These are phyloP conservation scores for Hormiphora californensis DNA, from an alignment of 37 sponge, comb jelly and placozoan species.

Conservation along the genomic window DNA sequence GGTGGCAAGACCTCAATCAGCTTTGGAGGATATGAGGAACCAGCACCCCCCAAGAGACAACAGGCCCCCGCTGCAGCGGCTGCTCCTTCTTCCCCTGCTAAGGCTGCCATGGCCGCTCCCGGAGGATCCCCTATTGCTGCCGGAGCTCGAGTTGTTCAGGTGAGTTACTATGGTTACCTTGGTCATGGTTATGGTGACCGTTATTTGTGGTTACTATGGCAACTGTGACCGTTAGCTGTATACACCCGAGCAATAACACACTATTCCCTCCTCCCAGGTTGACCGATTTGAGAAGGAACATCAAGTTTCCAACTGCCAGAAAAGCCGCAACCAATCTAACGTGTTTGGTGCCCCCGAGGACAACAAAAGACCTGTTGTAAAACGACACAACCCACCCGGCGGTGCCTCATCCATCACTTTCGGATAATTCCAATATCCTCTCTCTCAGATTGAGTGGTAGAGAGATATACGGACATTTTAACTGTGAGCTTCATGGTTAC, in stretches of 20 bases:
- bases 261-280: background rate
- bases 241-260: too few relatives aligned
- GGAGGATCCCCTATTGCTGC: background rate
- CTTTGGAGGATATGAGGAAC: background rate
- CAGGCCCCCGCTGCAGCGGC: background rate
- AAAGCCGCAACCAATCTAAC: background rate
- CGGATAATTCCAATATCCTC: too few relatives aligned
- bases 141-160: background rate
- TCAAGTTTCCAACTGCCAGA: slow-evolving; percentile 45
- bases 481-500: too few relatives aligned
- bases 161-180: too few relatives aligned
- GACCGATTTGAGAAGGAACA: slow-evolving; percentile 50
- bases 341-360: background rate
- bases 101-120: background rate
- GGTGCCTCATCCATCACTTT: slow-evolving; percentile 38
- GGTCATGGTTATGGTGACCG: too few relatives aligned
- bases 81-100: background rate
- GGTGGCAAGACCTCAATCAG: slow-evolving; percentile 39
- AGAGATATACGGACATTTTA: too few relatives aligned
- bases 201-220: too few relatives aligned
- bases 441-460: too few relatives aligned
- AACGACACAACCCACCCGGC: slow-evolving; percentile 6
- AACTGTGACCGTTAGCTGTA: too few relatives aligned
- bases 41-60: background rate
- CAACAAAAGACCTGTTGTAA: background rate